Base-by-base conservation (phyloP, 2,888 invertebrate genomes). In the Galeruca laticollis region DNA sequence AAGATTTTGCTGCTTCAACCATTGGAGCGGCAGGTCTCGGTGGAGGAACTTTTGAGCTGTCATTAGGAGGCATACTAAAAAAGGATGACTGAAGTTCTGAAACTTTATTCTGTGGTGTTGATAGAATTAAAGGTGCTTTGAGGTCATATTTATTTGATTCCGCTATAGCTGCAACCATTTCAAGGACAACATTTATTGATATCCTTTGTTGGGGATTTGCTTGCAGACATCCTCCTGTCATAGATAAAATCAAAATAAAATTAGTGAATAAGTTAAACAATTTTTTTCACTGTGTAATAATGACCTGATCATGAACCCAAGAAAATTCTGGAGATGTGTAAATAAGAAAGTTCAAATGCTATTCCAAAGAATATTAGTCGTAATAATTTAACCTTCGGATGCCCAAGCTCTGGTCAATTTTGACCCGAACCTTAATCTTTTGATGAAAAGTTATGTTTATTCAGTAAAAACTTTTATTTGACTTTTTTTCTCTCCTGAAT, bases 161-260 rank as follows among this genome's bases (percentile, higher is more conserved):
- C 1, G 96, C 94, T 77, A 98, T 92, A 67, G 96, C 94, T 67
- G 94, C 95, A 75, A 98, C 85, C 76, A 94, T 89, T 83, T 97
- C 96, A 79, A 97, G 86, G 65, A 98, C 87, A 79, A 91, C 92
- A 73, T 91, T 89, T 67, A 98, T 92, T 63, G 90, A 90, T 77
- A 96, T 88, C 76, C 99, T 90, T 78, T 93, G 90, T 63, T 89
- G 89, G 2, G 98, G 98, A 84, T 97, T 94, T 56, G 93, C 90
- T 79, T 91, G 90, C 69, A 96, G 88, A 82, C 94, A 94, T 69
- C 94, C 94, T 83, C 87, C 93, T 90, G 88, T 75, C 83, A 57
- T 18, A 9, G 21, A n/a, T n/a, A n/a, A n/a, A n/a, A n/a, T n/a
- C n/a, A n/a, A n/a, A 52, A n/a, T 21, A 20, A 51, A 51, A 51